Evolutionary conservation across 1,140 invertebrate species (phyloP).

Genomic region (Harlomillsia oculata): DNA sequence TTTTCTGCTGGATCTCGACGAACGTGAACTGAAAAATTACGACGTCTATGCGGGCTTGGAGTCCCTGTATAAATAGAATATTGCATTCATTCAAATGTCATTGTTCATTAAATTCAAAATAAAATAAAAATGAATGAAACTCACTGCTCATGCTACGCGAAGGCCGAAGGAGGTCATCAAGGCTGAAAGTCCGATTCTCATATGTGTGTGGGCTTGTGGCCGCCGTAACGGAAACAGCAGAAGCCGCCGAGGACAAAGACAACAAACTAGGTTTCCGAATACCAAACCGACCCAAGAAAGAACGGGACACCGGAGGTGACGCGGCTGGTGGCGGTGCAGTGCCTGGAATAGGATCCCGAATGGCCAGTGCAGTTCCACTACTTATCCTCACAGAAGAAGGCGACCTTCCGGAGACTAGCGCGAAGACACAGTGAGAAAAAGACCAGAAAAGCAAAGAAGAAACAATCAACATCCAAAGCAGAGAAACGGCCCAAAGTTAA

Average conservation of each 20-base stretch:
- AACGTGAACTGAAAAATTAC: constrained; percentile 53
- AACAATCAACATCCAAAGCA: constrained; percentile 18
- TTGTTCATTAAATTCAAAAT: not conserved
- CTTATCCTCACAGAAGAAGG: constrained; percentile 35
- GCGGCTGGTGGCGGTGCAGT: constrained; percentile 40
- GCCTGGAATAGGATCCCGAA: constrained; percentile 33
- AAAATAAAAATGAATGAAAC: constrained; percentile 8
- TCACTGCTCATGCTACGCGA: constrained; percentile 43
- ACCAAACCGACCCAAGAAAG: constrained; percentile 62
- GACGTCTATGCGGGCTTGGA: constrained; percentile 58
- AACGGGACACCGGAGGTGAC: constrained; percentile 44
- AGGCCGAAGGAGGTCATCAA: constrained; percentile 68
- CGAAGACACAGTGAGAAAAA: not conserved
- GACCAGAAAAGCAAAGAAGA: constrained; percentile 7
- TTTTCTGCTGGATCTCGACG: constrained; percentile 54
- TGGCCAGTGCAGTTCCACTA: constrained; percentile 35
- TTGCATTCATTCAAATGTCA: not conserved
- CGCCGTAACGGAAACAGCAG: constrained; percentile 35
- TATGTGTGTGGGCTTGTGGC: constrained; percentile 41
- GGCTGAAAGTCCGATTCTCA: constrained; percentile 61
- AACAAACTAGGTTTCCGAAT: constrained; percentile 68
- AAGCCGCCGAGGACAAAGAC: constrained; percentile 49
- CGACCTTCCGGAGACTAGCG: constrained; percentile 31
- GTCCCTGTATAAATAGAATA: constrained; percentile 44
- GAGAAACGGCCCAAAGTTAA: constrained; percentile 9